Evolutionary conservation across 2,797 vertebrate genomes (phyloP), one percentile per base, ranked within the genome.

Genomic region (Alosa sapidissima): DNA sequence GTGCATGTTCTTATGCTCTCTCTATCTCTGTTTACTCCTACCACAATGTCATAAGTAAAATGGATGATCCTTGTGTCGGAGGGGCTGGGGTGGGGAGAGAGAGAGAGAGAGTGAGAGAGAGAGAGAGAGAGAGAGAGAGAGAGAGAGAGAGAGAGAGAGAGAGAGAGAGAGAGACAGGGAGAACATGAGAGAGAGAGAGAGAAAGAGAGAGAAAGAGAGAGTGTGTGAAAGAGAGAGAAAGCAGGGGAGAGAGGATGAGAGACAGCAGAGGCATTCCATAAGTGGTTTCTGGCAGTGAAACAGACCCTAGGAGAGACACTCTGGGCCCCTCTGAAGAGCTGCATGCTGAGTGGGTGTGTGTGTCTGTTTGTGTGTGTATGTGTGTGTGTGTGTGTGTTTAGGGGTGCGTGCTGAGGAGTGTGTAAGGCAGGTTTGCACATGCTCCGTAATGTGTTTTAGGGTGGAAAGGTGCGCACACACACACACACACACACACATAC

Each of bases 341-440:
- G 28, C 28, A 62, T 68, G 62, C 41, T 68, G 62, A 36, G 28
- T 68, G 62, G 36, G 62, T 28, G n/a, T 28, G n/a, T 68, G 62
- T 68, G 62, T 58, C 4, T 58, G 55, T 58, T 4, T 58, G 55
- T 58, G 19, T 62, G 60, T 62, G 60, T 62, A n/a, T 62, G 60
- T 62, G 24, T 62, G 60, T 62, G 60, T 62, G 21, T 62, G n/a
- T 8, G 11, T n/a, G 3, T 60, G 55, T 3, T 24, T 41, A 41
- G 41, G 41, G 41, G 41, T 28, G n/a, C 21, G n/a, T 68, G 62
- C 55, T 60, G 55, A 6, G 13, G 62, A 88, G 86, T 92, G 87
- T 81, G 87, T 85, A 1, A 90, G 90, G 83, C 93, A 93, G 89
- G 93, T 93, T 94, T 88, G 87, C 91, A 94, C 93, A 92, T 13